A percentile compares a stretch with the other conserved stretches of the same genome.
phyloP scores from a whole-genome alignment of 2,113 vertebrate species.

The Bos indicus region DNA sequence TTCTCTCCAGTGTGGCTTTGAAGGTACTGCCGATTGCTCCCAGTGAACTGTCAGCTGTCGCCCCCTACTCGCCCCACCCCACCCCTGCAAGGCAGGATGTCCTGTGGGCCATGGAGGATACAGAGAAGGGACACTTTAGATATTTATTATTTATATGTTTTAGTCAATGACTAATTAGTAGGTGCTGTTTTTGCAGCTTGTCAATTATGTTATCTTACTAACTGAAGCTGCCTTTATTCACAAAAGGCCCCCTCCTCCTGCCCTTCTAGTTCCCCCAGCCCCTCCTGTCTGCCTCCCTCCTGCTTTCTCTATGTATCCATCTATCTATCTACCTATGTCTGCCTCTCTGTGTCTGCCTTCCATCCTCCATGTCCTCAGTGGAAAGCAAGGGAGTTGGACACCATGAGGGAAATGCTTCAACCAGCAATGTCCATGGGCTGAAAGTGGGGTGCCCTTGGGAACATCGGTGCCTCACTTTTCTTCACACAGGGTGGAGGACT shows the following conservation, averaged over 20 bases:
- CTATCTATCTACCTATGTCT: not conserved
- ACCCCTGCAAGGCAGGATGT: slow-evolving; percentile 47
- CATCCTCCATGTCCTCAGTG: not conserved
- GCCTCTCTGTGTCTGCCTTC: not conserved
- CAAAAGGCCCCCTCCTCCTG: slow-evolving; percentile 83
- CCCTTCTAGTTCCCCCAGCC: not conserved
- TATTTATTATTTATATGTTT: slow-evolving; percentile 99
- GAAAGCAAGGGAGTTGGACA: not conserved
- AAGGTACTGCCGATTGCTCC: slow-evolving; percentile 78
- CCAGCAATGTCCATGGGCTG: not conserved
- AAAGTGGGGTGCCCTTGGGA: not conserved
- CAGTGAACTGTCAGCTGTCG: slow-evolving; percentile 78
- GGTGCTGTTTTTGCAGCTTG: slow-evolving; percentile 97
- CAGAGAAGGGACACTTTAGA: slow-evolving; percentile 80
- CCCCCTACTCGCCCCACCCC: not conserved
- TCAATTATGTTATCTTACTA: slow-evolving; percentile 92
- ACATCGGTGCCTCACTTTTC: rapidly evolving
- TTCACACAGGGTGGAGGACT: not conserved
- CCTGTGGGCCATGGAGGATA: slow-evolving; percentile 70
- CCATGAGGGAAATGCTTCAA: not conserved
- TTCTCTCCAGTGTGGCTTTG: slow-evolving; percentile 41
- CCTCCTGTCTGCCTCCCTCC: not conserved
- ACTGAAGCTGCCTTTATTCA: slow-evolving; percentile 97
- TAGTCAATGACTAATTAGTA: slow-evolving; percentile 99
- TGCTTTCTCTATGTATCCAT: not conserved